A percentile compares a stretch with the other conserved stretches of the same genome.
Conservation (phyloP, 2,888 invertebrate genomes). For the Dynastes grantii region DNA sequence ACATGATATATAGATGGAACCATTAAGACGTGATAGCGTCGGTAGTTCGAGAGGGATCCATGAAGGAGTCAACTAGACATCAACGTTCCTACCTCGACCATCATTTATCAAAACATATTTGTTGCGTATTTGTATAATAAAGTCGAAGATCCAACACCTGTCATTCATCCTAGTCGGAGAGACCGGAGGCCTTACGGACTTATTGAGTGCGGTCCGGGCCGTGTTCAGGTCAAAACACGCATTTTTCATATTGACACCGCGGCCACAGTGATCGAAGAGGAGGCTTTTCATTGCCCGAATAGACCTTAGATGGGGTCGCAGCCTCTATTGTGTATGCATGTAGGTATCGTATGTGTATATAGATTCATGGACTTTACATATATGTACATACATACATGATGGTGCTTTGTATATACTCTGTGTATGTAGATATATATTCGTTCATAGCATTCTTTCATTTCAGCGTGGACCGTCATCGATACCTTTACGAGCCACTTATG, state of each 20-base stretch:
- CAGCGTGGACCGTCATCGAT: slow-evolving; percentile 37
- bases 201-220: slow-evolving; percentile 55
- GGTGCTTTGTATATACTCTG: neutral
- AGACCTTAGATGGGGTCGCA: slow-evolving; percentile 30
- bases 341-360: neutral
- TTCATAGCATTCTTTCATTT: slow-evolving; percentile 40
- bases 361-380: neutral
- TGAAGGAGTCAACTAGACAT: slow-evolving; percentile 22
- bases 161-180: slow-evolving; percentile 52
- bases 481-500: slow-evolving; percentile 46
- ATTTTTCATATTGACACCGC: slow-evolving; percentile 56
- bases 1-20: slow-evolving; percentile 7
- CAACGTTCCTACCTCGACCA: slow-evolving; percentile 29
- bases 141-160: slow-evolving; percentile 57
- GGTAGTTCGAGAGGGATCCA: slow-evolving; percentile 26
- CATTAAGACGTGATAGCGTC: slow-evolving; percentile 21
- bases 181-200: slow-evolving; percentile 57
- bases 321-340: neutral
- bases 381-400: neutral
- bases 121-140: slow-evolving; percentile 54
- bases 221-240: slow-evolving; percentile 54
- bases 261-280: slow-evolving; percentile 28
- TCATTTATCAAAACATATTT: slow-evolving; percentile 58
- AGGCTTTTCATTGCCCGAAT: slow-evolving; percentile 13
- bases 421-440: slow-evolving; percentile 3